These are phyloP conservation scores for Cercopithecus mona DNA, from an alignment of 2,113 vertebrate species.

Conservation along the genomic window DNA sequence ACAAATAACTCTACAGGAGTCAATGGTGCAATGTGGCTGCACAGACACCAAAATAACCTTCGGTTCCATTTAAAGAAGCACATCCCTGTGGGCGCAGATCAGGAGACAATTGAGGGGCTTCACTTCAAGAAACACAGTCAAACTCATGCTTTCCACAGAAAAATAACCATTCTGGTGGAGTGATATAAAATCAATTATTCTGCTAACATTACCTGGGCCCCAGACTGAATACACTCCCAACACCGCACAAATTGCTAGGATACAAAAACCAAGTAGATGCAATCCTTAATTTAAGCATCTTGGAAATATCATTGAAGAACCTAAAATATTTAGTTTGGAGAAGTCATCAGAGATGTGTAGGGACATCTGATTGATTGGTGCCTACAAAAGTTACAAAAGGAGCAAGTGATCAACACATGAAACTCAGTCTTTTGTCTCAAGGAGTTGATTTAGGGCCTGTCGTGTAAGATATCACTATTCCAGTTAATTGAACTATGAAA, in stretches of 20 bases:
- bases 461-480: neutral
- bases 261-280: too few relatives aligned
- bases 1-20: neutral
- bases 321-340: neutral
- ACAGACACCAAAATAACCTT: neutral
- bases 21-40: too few relatives aligned
- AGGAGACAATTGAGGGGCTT: neutral
- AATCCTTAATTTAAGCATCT: neutral
- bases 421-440: neutral
- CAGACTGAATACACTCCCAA: neutral
- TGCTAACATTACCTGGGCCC: neutral
- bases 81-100: fast-evolving
- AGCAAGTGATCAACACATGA: too few relatives aligned
- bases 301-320: too few relatives aligned
- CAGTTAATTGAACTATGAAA: neutral
- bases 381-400: neutral
- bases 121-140: neutral
- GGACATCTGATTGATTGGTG: fast-evolving
- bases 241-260: fast-evolving
- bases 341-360: neutral
- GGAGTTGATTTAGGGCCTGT: neutral
- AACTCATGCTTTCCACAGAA: neutral
- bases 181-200: neutral
- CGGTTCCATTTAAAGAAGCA: neutral
- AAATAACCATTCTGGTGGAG: neutral